Evolutionary conservation across 2,113 vertebrate genomes (phyloP), one percentile per base, ranked within the genome.

Genomic region (Grus americana): DNA sequence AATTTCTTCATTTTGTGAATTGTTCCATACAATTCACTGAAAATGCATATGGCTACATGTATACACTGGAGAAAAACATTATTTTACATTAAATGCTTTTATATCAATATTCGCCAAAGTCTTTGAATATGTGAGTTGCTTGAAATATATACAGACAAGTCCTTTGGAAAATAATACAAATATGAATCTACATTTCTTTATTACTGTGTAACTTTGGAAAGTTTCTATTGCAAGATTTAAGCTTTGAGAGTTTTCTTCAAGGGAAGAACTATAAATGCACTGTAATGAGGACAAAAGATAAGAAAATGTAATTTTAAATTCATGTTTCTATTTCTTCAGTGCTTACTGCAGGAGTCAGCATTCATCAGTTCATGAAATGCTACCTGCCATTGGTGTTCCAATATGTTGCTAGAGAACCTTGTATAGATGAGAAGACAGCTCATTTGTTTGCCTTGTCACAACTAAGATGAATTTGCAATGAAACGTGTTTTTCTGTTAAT

Each of bases 1-100:
- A 75, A 44, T 70, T 78, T 89, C 49, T 95, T 78, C 32, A 79
- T 74, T 92, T 94, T 81, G 30, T 80, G 81, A 95, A 70, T 49
- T 66, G 38, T 72, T 88, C 71, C 50, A 55, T 6, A 52, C 5
- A 83, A 73, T 70, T 82, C 12, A 50, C 30, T 83, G 61, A 86
- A 96, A 88, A 92, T 68, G 16, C 72, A 88, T 75, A 89, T 26
- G 21, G 49, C 16, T 93, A 83, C 15, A 67, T 59, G 36, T 79
- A 93, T 72, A 66, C 18, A 81, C 29, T 59, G 72, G 66, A 86
- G 40, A 40, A 94, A 89, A 93, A 13, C 20, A 40, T 34, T 85
- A 29, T 46, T 67, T 82, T 70, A 80, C 27, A 59, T 27, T 66
- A 5, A 80, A 80, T 23, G 14, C 2, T 62, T 92, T 81, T 59